Conservation (phyloP, 2,113 vertebrate genomes). For the Chionomys nivalis region DNA sequence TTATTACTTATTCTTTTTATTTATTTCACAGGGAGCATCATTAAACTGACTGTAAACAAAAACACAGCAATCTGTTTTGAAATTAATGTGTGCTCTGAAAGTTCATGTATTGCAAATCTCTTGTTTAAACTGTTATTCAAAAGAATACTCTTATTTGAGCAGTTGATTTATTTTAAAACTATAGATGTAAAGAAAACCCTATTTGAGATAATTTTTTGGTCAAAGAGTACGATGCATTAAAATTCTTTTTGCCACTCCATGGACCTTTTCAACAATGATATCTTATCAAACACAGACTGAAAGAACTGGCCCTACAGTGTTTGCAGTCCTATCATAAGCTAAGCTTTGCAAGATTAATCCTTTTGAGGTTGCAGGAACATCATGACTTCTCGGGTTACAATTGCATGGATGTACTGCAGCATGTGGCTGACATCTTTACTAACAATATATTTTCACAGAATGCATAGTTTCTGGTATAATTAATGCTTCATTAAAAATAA, state of each 20-base stretch:
- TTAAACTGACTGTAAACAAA: not conserved
- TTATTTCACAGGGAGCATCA: slow-evolving; percentile 27
- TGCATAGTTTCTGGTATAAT: not conserved
- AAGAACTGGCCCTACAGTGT: not conserved
- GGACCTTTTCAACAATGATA: not conserved
- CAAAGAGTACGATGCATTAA: not conserved
- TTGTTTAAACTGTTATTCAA: not conserved
- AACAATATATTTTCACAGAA: not conserved
- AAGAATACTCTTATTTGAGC: not conserved
- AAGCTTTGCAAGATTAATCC: not conserved
- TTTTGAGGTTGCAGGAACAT: not conserved
- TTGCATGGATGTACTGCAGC: not conserved
- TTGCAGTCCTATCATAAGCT: not conserved
- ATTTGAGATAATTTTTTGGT: not conserved
- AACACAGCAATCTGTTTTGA: not conserved
- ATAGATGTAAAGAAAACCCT: not conserved
- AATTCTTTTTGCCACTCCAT: not conserved
- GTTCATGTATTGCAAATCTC: not conserved
- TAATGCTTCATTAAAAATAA: slow-evolving; percentile 17
- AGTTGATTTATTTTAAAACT: not conserved
- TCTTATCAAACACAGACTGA: not conserved
- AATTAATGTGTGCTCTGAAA: not conserved
- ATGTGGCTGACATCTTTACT: not conserved
- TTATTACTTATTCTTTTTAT: not conserved
- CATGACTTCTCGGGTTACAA: not conserved